Percentiles rank a stretch among this genome's conserved stretches.
Conservation (phyloP, 2,113 vertebrate species). For the Australoheros scitulus region DNA sequence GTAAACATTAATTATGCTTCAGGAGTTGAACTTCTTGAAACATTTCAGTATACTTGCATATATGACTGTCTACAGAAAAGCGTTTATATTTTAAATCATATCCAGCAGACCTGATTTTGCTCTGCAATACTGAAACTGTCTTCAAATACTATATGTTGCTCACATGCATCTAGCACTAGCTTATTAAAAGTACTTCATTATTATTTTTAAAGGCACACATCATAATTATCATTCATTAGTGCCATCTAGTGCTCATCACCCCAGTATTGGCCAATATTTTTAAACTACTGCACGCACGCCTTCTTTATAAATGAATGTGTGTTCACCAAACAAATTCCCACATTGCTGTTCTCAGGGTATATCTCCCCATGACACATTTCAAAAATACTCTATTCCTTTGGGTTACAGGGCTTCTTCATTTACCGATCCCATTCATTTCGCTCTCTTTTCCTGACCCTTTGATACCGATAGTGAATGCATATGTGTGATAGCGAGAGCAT, state of each 20-base stretch:
- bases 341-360: neutral
- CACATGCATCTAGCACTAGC: neutral
- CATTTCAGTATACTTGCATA: neutral
- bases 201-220: conserved; percentile 5
- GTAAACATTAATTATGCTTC: neutral
- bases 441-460: conserved; percentile 48
- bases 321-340: neutral
- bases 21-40: neutral
- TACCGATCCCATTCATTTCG: conserved; percentile 25
- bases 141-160: neutral
- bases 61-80: neutral
- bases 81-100: neutral
- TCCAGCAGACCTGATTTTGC: neutral
- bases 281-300: neutral
- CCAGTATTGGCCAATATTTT: conserved; percentile 16
- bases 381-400: neutral
- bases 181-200: neutral
- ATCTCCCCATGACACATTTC: conserved; percentile 7
- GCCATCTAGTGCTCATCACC: conserved; percentile 78
- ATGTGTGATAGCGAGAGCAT: conserved; percentile 47
- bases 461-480: conserved; percentile 44
- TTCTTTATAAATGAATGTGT: neutral
- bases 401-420: conserved; percentile 1
- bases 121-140: neutral
- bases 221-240: conserved; percentile 75